These are phyloP conservation scores for Pyrgilauda ruficollis DNA, from an alignment of 2,113 vertebrate genomes.

Conservation along the genomic window DNA sequence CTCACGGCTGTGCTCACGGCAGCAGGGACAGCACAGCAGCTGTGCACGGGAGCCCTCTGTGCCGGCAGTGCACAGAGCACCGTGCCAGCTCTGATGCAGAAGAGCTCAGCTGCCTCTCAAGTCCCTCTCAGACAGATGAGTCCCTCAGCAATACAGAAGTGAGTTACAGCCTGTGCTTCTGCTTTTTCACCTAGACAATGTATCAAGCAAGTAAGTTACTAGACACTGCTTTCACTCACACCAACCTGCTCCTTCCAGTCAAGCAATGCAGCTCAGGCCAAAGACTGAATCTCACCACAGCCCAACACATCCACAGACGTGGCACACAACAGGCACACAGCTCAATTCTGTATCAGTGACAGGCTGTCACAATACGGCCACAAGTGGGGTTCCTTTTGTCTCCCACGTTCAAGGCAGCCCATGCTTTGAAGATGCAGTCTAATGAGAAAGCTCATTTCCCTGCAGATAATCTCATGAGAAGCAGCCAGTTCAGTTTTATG, in stretches of 20 bases:
- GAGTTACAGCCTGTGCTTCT: background rate
- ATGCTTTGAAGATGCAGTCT: background rate
- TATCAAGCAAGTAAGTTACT: background rate
- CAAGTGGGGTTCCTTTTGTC: background rate
- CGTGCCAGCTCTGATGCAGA: accelerated
- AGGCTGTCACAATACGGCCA: accelerated
- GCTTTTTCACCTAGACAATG: background rate
- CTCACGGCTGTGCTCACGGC: accelerated
- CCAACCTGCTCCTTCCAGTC: background rate
- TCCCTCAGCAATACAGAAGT: background rate
- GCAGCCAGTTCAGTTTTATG: background rate
- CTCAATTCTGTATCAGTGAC: background rate
- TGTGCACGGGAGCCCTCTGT: background rate
- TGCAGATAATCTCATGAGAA: background rate
- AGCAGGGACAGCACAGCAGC: background rate
- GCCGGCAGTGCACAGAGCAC: background rate
- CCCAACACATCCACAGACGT: accelerated
- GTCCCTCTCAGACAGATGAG: background rate
- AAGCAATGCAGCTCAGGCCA: background rate
- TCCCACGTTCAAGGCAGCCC: background rate
- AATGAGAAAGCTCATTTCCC: background rate
- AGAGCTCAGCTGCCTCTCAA: background rate
- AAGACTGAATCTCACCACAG: accelerated
- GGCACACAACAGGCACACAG: background rate
- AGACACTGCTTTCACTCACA: background rate